These are phyloP conservation scores for Erithacus rubecula DNA, from an alignment of 2,797 vertebrate genomes.

Conservation along the genomic window DNA sequence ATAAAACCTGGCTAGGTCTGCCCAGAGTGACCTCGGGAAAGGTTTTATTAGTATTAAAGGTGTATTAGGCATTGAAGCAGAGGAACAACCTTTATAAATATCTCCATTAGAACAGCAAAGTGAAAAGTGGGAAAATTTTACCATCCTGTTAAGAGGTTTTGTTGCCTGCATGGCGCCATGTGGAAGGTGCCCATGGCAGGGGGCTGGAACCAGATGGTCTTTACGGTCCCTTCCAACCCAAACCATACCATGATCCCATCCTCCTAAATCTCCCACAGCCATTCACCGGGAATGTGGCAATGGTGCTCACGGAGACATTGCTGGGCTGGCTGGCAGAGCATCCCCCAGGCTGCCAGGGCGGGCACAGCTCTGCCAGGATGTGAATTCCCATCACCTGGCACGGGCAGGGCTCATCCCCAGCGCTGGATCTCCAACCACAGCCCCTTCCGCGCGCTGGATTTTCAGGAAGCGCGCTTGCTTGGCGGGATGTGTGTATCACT, in stretches of 20 bases:
- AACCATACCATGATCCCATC: not conserved
- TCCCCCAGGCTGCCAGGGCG: accelerated
- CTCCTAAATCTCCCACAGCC: not conserved
- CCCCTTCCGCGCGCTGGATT: not conserved
- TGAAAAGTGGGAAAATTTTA: not conserved
- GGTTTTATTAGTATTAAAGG: not conserved
- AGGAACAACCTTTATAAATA: not conserved
- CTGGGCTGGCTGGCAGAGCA: not conserved
- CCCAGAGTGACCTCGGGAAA: not conserved
- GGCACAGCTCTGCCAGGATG: not conserved
- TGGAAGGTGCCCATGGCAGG: not conserved
- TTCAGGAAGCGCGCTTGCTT: conserved; percentile 22
- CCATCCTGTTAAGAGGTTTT: not conserved
- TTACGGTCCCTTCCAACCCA: not conserved
- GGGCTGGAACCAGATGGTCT: not conserved
- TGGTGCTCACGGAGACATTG: accelerated
- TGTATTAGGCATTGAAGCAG: not conserved
- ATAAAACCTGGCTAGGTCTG: not conserved
- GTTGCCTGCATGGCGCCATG: accelerated
- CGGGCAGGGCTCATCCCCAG: not conserved
- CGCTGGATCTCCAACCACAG: accelerated
- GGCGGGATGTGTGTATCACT: conserved; percentile 32
- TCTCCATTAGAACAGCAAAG: not conserved
- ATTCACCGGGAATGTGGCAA: accelerated
- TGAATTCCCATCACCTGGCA: not conserved